Percentiles rank a stretch among this genome's conserved stretches.
These are phyloP conservation scores for Aurelia sp. DNA, from an alignment of 30 jellyfish, hydroid and myxozoan genomes.

Conservation along the genomic window DNA sequence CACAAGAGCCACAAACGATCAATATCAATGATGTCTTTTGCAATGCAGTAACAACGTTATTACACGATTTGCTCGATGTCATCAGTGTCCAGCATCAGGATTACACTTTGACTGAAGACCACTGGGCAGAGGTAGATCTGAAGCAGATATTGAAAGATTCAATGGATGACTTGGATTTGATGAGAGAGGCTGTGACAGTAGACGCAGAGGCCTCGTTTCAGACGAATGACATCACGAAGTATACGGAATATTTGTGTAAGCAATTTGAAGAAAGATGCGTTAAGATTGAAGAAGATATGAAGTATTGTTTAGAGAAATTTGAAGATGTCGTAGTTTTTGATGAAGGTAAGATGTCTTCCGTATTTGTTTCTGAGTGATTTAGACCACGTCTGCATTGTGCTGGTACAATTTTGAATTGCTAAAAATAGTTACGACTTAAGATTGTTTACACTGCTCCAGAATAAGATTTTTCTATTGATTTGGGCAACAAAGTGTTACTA, in stretches of 20 bases:
- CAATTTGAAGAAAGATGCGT: slow-evolving; percentile 56
- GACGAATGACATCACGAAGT: slow-evolving; percentile 39
- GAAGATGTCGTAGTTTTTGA: slow-evolving; percentile 16
- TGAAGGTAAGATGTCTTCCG: slow-evolving; percentile 19
- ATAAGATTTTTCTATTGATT: too few species aligned
- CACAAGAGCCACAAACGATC: neutral
- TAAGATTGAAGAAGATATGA: slow-evolving; percentile 57
- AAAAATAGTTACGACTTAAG: too few species aligned
- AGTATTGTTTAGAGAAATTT: slow-evolving; percentile 48
- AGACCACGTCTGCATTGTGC: too few species aligned
- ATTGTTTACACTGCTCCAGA: too few species aligned
- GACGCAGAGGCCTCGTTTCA: slow-evolving; percentile 40
- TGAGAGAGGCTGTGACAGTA: slow-evolving; percentile 14
- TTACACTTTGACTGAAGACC: slow-evolving; percentile 32
- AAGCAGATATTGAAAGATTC: slow-evolving; percentile 60
- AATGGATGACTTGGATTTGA: slow-evolving; percentile 60
- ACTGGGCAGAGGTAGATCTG: slow-evolving; percentile 68
- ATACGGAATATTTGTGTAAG: slow-evolving; percentile 33
- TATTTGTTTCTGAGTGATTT: too few species aligned
- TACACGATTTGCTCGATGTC: slow-evolving; percentile 36
- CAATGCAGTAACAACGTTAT: slow-evolving; percentile 2
- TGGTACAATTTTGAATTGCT: too few species aligned
- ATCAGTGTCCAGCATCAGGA: slow-evolving; percentile 28
- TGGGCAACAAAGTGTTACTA: too few species aligned
- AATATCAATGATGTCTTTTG: neutral